Evolutionary conservation across 2,888 invertebrate genomes (phyloP), one percentile per base, ranked within the genome.

Genomic region (Drosophila antonietae): DNA sequence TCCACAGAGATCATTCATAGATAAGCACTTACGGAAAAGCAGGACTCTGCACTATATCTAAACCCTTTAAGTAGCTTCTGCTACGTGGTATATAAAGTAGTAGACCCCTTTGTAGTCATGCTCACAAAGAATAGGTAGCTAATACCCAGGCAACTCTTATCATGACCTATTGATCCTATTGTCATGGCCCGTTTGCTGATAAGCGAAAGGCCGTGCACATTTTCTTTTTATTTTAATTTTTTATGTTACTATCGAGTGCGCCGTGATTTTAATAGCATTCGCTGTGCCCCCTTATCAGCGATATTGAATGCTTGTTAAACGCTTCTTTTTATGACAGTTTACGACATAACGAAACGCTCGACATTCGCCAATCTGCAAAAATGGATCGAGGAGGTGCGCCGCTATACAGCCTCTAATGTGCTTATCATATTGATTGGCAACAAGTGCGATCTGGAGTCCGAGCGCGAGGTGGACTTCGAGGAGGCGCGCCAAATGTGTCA

Each of bases 311-410:
- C 33, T 35, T 66, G 35, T 63, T 58, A 59, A 56, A 31, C n/a
- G 31, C 7, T 58, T 15, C 41, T 51, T 35, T 41, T 44, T 65
- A 28, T 65, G 56, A 49, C 93, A 95, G 98, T 98, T 39, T 99
- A 98, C 93, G 99, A 99, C 93, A 97, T 99, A 79, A 98, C 98
- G 71, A 98, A 98, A 91, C 94, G 97, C 68, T 96, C 97, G 61
- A 96, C 98, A 49, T 99, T 98, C 93, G 94, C 97, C 75, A 98
- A 97, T 83, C 94, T 99, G 63, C 96, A 97, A 92, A 95, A 97
- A 92, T 99, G 99, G 99, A 96, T 99, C 77, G 98, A 98, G 91
- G 99, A 99, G 94, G 97, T 99, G 2, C 94, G 98, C 80, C 95
- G 97, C 90, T 99, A 98, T 91, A 98, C 99, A 60, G 98, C 98